Base-by-base conservation (phyloP, 2,888 invertebrate species). In the Chrysolina haemoptera region DNA sequence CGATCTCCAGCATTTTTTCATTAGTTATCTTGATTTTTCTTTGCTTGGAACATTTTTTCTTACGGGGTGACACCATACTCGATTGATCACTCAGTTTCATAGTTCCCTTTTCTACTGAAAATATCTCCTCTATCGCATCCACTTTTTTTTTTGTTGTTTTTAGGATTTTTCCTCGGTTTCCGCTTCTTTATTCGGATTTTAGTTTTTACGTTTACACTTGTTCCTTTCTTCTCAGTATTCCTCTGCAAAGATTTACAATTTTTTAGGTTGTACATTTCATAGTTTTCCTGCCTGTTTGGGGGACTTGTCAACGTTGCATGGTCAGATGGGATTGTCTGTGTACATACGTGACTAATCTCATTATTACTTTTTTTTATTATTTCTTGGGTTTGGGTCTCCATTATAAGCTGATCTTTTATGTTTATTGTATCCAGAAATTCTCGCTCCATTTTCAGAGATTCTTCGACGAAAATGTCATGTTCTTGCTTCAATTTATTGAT, bases 261-360 rank as follows among this genome's bases (percentile, higher is more conserved):
- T 27, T 66, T 48, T 10, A 66, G n/a, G n/a, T 66, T 66, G 22
- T 22, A 16, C 35, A 66, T 66, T 27, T 66, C 66, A 50, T 35
- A 4, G 64, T 66, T 66, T 35, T 27, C 22, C 66, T 66, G 50
- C 35, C n/a, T 16, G 27, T 66, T 66, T 11, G 48, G 14, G 66
- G 22, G 27, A 35, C 50, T 66, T 66, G 53, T 50, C 50, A 66
- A 66, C 66, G 50, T 66, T 35, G 66, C 27, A n/a, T 50, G 50
- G 41, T 66, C 66, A 50, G 66, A 14, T 66, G 66, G 27, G 35
- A 66, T 66, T 66, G 66, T 66, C 50, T 66, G 66, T 66, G 40
- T 66, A 35, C 16, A 50, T 27, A 22, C 1, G 16, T 50, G 46
- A 64, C 20, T 64, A 22, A 46, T 46, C 9, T 66, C n/a, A 22